phyloP scores from a whole-genome alignment of 2,888 invertebrate genomes.

The Trichopoda pennipes region DNA sequence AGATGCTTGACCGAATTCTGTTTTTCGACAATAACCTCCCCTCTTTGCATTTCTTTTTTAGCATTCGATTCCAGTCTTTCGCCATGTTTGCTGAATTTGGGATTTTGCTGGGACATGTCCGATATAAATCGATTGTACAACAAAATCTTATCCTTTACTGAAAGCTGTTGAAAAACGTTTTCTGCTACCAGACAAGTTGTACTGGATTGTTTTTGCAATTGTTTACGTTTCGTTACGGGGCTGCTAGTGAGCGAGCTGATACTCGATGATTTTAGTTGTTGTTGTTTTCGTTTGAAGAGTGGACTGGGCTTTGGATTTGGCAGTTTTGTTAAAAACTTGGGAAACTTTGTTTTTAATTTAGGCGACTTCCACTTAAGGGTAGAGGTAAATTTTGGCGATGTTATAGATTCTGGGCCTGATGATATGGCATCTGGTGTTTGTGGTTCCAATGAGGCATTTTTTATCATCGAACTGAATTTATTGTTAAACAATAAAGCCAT shows the following conservation, averaged over 20 bases:
- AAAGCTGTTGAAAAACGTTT: slow-evolving; percentile 76
- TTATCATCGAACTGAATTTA: slow-evolving; percentile 74
- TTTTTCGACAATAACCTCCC: slow-evolving; percentile 73
- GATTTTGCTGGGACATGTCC: slow-evolving; percentile 75
- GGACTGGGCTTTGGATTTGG: slow-evolving; percentile 69
- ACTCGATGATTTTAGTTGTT: slow-evolving; percentile 13
- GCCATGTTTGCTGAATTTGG: slow-evolving; percentile 74
- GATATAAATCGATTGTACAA: slow-evolving; percentile 76
- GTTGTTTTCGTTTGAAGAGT: slow-evolving; percentile 43
- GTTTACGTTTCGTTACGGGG: slow-evolving; percentile 16
- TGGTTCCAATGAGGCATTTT: slow-evolving; percentile 66
- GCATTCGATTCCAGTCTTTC: slow-evolving; percentile 71
- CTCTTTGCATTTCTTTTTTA: slow-evolving; percentile 71
- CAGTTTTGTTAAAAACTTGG: slow-evolving; percentile 57
- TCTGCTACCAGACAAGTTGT: slow-evolving; percentile 76
- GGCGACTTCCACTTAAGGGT: slow-evolving; percentile 44
- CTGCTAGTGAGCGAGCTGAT: slow-evolving; percentile 55
- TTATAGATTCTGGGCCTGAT: slow-evolving; percentile 17
- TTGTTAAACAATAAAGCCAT: slow-evolving; percentile 77
- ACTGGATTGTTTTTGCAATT: slow-evolving; percentile 40
- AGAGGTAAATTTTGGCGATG: slow-evolving; percentile 41
- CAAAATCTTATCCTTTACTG: slow-evolving; percentile 78
- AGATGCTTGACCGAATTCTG: slow-evolving; percentile 75
- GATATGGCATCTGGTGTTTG: slow-evolving; percentile 47
- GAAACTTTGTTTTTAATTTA: slow-evolving; percentile 46